Evolutionary conservation across 2,113 vertebrate species (phyloP).

Genomic region (Triplophysa siluroides): DNA sequence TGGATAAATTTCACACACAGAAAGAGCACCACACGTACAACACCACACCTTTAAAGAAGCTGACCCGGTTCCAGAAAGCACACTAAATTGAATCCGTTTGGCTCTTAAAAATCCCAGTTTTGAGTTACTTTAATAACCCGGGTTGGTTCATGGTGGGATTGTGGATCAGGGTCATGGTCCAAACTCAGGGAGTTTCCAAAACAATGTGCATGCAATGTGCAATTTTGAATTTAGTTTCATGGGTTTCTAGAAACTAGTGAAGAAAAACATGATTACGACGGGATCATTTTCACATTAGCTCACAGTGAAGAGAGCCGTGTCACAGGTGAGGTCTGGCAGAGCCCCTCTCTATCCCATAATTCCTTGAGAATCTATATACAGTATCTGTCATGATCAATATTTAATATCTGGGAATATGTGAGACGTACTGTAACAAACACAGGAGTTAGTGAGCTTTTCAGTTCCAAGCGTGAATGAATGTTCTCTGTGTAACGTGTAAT

Average conservation of each 20-base stretch:
- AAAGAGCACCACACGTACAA: too few relatives aligned
- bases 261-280: constrained; percentile 59
- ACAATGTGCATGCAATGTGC: constrained; percentile 68
- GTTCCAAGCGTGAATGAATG: neutral
- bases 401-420: neutral
- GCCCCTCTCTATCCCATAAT: constrained; percentile 52
- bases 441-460: constrained; percentile 1
- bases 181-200: constrained; percentile 64
- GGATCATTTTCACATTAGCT: constrained; percentile 61
- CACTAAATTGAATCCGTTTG: constrained; percentile 3
- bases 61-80: too few relatives aligned
- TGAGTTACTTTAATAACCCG: constrained; percentile 50
- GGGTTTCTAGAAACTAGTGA: constrained; percentile 43
- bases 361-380: neutral
- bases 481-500: neutral
- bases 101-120: constrained; percentile 55
- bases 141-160: neutral
- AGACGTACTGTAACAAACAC: neutral
- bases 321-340: constrained; percentile 53
- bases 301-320: constrained; percentile 48
- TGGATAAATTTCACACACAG: too few relatives aligned
- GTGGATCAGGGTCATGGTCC: constrained; percentile 13
- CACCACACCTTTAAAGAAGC: neutral
- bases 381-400: too few relatives aligned
- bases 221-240: too few relatives aligned